These are phyloP conservation scores for Cryptocephalus moraei DNA, from an alignment of 2,888 invertebrate species.

Conservation along the genomic window DNA sequence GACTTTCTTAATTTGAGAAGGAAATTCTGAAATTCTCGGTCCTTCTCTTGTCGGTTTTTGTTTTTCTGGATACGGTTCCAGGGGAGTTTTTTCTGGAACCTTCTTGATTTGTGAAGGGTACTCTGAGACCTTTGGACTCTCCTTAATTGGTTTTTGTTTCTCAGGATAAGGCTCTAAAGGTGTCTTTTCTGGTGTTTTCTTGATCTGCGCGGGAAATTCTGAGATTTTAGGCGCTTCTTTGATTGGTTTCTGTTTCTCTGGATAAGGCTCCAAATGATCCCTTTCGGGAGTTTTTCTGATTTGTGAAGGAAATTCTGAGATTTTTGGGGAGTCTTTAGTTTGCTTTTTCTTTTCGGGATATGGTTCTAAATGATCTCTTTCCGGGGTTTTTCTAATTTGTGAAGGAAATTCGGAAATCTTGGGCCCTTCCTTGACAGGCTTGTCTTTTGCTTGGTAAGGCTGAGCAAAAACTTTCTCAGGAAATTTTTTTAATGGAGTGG, in stretches of 20 bases:
- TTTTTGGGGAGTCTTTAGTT: constrained; percentile 3
- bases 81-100: constrained; percentile 12
- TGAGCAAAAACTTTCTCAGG: constrained; percentile 12
- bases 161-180: constrained; percentile 13
- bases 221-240: constrained; percentile 11
- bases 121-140: constrained; percentile 7
- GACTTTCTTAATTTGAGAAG: constrained; percentile 13
- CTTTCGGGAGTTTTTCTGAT: constrained; percentile 6
- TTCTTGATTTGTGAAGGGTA: constrained; percentile 12
- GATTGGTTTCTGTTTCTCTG: constrained; percentile 9
- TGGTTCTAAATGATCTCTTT: constrained; percentile 2
- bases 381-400: constrained; percentile 15
- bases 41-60: constrained; percentile 7
- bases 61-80: constrained; percentile 16
- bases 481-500: constrained; percentile 12
- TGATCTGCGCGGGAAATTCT: constrained; percentile 19
- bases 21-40: constrained; percentile 15
- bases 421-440: constrained; percentile 9
- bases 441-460: constrained; percentile 14
- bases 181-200: constrained; percentile 15
- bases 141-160: constrained; percentile 5
- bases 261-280: not conserved
- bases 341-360: constrained; percentile 4
- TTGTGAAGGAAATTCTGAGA: constrained; percentile 19
- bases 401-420: constrained; percentile 16